Evolutionary conservation across 1,140 invertebrate genomes (phyloP), one percentile per base, ranked within the genome.

Genomic region (Eupristina koningsbergeri): DNA sequence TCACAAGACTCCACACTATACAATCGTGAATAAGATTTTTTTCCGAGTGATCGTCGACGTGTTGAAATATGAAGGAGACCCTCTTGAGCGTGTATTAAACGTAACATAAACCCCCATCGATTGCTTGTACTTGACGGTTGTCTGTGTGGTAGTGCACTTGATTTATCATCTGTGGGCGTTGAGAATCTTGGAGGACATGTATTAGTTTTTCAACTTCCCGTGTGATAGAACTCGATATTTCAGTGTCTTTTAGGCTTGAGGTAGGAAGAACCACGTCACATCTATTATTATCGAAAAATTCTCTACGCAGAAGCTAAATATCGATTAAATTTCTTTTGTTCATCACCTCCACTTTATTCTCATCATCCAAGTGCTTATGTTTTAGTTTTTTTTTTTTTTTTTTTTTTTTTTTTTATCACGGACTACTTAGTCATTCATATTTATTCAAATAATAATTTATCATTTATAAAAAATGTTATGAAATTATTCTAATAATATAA

Each of bases 81-180:
- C 36, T 64, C 34, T 64, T 69, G 64, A 71, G 2, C 73, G 58
- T 61, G 61, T 53, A 82, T 82, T 61, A 81, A 81, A 45, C 50
- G 26, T 26, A 47, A 34, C 50, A 77, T 74, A 83, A 77, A 77
- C 74, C 58, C 41, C 34, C 81, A 77, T 77, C 69, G 80, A 74
- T 81, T 73, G 13, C 22, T 39, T 47, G 78, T 64, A 76, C 47
- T 39, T 2, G 26, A 39, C 3, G 50, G 53, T 26, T 6, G 19
- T 50, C 34, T 22, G 13, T 75, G 3, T n/a, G 63, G 50, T 34
- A 7, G 26, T 34, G 17, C 34, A 69, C 47, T 83, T 83, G 81
- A 83, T 83, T 83, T 83, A 83, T 77, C 81, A 69, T 83, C 74
- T 41, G 39, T 34, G 69, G 41, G 53, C 36, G 47, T 74, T 11